Evolutionary conservation across 1,140 invertebrate species (phyloP), one percentile per base, ranked within the genome.

Genomic region (Episyrphus balteatus): DNA sequence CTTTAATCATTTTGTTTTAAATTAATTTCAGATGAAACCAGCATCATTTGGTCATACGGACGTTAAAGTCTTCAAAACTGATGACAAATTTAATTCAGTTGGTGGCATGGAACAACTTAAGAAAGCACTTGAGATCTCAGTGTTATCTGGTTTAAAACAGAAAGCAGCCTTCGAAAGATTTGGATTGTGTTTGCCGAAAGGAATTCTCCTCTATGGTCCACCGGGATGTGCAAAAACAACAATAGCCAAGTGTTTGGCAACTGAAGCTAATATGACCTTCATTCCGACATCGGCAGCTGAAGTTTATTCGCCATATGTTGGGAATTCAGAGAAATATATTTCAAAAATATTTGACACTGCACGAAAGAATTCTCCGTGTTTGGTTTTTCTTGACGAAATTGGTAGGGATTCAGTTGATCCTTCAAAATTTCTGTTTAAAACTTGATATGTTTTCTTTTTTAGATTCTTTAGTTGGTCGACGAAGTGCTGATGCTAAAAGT

Each of bases 371-470:
- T 72, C 82, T 5, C 84, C 84, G 0, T 73, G 80, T 40, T 74
- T 87, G 32, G 67, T 87, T 40, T 87, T 87, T 60, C 77, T 87
- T 51, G 84, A 87, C 72, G 84, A 87, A 73, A 81, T 87, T 51
- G 77, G 75, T 76, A 50, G 33, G 43, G 32, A 3, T 33, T 8
- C 7, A 17, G 26, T 14, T 34, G 2, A 38, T 11, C 15, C 33
- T 33, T 15, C 12, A 45, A 14, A 11, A 48, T 37, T 11, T 8
- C 31, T 33, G 15, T 42, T 15, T 1, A 32, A 40, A 52, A 46
- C 21, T 12, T 17, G 14, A 21, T 30, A 10, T 37, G 42, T 39
- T 42, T 34, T 5, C 33, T 30, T 50, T 59, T 61, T 26, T 51
- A 77, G 83, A 86, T 50, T 72, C 77, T 71, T 30, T 70, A 79